These are phyloP conservation scores for Drosophila fulvimacula DNA, from an alignment of 2,888 invertebrate genomes.

Conservation along the genomic window DNA sequence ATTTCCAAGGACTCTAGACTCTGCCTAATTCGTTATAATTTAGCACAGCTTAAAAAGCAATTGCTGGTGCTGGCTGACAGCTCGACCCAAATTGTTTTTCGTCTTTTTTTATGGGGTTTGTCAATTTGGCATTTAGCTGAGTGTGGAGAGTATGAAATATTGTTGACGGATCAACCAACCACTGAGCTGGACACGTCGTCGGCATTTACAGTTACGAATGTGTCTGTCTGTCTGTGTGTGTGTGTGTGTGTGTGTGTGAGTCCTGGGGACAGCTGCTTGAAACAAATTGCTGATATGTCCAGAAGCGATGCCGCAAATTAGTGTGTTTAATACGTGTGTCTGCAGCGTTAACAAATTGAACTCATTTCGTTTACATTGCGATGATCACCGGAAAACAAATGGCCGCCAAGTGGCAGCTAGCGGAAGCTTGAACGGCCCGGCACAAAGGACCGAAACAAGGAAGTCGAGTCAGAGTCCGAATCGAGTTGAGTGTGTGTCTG, in stretches of 20 bases:
- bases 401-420: slow-evolving; percentile 50
- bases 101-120: slow-evolving; percentile 62
- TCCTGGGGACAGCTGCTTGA: slow-evolving; percentile 75
- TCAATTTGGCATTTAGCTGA: slow-evolving; percentile 56
- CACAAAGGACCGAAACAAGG: slow-evolving; percentile 11
- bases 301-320: slow-evolving; percentile 81
- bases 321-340: slow-evolving; percentile 76
- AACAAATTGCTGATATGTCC: slow-evolving; percentile 80
- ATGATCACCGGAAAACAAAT: slow-evolving; percentile 81
- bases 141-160: slow-evolving; percentile 48
- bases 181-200: slow-evolving; percentile 32
- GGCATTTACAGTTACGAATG: slow-evolving; percentile 35
- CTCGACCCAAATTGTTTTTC: slow-evolving; percentile 27
- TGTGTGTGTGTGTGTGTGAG: slow-evolving; percentile 9
- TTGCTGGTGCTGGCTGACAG: slow-evolving; percentile 10
- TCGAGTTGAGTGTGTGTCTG: background rate
- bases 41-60: slow-evolving; percentile 1
- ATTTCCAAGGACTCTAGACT: background rate
- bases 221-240: slow-evolving; percentile 8
- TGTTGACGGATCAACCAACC: slow-evolving; percentile 60
- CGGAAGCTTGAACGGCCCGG: slow-evolving; percentile 50
- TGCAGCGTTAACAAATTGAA: slow-evolving; percentile 74
- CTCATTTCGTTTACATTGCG: slow-evolving; percentile 76
- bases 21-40: slow-evolving; percentile 4
- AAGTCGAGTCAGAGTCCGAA: background rate